A percentile compares a stretch with the other conserved stretches of the same genome.
phyloP scores from a whole-genome alignment of 2,113 vertebrate species.

The Procavia capensis region DNA sequence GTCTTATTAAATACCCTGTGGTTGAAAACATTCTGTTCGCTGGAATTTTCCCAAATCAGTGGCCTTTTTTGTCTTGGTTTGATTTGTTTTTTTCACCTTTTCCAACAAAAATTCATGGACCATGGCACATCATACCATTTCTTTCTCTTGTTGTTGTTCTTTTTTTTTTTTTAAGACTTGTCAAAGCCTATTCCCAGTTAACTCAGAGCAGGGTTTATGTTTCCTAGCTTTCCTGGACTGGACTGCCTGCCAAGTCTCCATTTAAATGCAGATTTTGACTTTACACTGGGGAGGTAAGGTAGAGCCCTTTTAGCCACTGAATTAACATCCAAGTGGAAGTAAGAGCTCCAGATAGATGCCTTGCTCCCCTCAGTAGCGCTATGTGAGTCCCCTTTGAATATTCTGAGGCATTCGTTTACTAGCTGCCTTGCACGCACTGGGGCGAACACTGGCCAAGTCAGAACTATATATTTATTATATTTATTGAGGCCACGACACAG shows the following conservation, averaged over 20 bases:
- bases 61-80: conserved; percentile 63
- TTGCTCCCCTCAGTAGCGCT: background rate
- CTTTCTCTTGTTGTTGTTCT: background rate
- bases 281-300: background rate
- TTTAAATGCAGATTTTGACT: conserved; percentile 73
- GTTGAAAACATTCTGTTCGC: conserved; percentile 69
- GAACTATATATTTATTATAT: conserved; percentile 12
- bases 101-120: conserved; percentile 47
- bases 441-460: background rate
- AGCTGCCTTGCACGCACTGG: background rate
- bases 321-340: background rate
- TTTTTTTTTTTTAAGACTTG: background rate
- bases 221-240: background rate
- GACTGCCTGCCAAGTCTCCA: conserved; percentile 50
- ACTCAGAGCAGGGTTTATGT: conserved; percentile 41
- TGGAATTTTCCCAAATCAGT: conserved; percentile 80
- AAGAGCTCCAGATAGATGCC: background rate
- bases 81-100: conserved; percentile 47
- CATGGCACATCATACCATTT: conserved; percentile 36
- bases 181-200: conserved; percentile 70
- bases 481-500: conserved; percentile 8
- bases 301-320: conserved; percentile 19
- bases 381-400: background rate
- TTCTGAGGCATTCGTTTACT: background rate
- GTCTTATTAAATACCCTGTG: conserved; percentile 71